Conservation (phyloP, 1,140 invertebrate species). For the Platorchestia sp. region DNA sequence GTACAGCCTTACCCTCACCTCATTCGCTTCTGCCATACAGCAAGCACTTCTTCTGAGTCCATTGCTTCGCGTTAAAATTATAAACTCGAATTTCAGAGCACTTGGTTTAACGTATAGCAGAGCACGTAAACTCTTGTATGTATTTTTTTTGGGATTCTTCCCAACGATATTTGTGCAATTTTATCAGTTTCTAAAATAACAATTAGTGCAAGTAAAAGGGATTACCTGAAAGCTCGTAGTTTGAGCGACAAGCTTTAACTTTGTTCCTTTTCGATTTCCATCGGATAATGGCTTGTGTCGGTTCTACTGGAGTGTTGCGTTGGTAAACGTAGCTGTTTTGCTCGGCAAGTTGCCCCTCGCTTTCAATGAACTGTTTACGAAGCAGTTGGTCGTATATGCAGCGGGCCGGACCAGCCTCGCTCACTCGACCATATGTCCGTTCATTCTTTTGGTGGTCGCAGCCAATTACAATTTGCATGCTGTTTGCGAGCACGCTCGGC, state of each 20-base stretch:
- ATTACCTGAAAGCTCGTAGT: neutral
- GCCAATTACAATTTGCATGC: conserved; percentile 53
- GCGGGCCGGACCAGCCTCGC: neutral
- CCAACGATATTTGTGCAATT: neutral
- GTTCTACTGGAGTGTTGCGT: neutral
- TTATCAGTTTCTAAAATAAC: neutral
- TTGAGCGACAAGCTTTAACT: neutral
- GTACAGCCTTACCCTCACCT: neutral
- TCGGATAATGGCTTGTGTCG: neutral
- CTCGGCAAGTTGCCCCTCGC: neutral
- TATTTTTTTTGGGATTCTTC: neutral
- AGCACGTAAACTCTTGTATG: too few species aligned
- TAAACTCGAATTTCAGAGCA: neutral
- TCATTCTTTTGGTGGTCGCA: conserved; percentile 49
- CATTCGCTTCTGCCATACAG: neutral
- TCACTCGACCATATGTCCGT: conserved; percentile 41
- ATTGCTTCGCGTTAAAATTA: neutral
- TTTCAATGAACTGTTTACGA: conserved; percentile 18
- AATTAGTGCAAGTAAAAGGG: neutral
- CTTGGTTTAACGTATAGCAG: neutral
- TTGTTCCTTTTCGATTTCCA: neutral
- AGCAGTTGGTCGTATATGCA: conserved; percentile 8
- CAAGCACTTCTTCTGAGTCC: neutral
- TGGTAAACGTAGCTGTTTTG: neutral
- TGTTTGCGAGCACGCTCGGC: conserved; percentile 15